These are phyloP conservation scores for Engraulis encrasicolus DNA, from an alignment of 2,113 vertebrate species.

Conservation along the genomic window DNA sequence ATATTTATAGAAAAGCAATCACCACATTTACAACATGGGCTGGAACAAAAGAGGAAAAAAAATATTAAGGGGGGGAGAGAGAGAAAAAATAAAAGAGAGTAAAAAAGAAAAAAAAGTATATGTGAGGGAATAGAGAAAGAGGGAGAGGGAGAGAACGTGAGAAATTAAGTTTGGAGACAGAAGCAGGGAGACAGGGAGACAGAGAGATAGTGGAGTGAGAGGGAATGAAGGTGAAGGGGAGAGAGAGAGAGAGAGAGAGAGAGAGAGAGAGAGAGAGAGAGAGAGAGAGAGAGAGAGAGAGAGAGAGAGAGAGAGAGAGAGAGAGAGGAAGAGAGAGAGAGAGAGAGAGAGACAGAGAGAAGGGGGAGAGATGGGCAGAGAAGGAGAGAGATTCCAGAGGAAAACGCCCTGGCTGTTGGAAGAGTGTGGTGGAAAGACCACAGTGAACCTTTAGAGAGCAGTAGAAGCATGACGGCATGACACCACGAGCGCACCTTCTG, in stretches of 20 bases:
- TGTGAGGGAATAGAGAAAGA: not conserved
- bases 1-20: constrained; percentile 8
- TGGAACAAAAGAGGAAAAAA: not conserved
- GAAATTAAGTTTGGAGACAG: too few relatives aligned
- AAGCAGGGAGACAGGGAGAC: not conserved
- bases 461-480: not conserved
- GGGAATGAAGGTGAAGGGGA: constrained; percentile 31
- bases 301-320: not conserved
- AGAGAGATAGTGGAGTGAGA: constrained; percentile 26
- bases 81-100: too few relatives aligned
- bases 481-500: not conserved
- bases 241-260: not conserved
- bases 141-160: not conserved
- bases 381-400: constrained; percentile 41
- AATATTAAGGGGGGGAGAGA: not conserved
- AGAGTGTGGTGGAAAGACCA: constrained; percentile 2
- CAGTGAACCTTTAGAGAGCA: not conserved
- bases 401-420: constrained; percentile 20
- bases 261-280: not conserved
- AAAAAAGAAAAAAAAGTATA: too few relatives aligned
- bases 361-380: constrained; percentile 26
- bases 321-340: not conserved
- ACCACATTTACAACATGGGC: not conserved
- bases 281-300: not conserved
- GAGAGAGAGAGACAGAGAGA: not conserved